Percentiles rank a stretch among this genome's conserved stretches.
Conservation (phyloP, 1,140 invertebrate species). For the Parapsyche elsis region DNA sequence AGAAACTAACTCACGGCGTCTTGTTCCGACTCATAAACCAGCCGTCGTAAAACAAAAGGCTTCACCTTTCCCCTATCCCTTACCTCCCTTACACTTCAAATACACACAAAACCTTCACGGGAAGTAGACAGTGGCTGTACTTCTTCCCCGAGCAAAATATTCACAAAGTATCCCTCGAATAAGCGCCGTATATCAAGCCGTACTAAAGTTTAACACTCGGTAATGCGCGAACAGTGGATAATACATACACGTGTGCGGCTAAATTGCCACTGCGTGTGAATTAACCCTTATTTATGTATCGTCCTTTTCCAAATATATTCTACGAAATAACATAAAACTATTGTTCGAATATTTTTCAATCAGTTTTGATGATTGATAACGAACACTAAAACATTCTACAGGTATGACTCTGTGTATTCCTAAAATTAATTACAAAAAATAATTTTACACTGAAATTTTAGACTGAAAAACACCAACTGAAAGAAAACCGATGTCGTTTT, state of each 20-base stretch:
- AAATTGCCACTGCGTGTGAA: neutral
- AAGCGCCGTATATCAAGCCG: neutral
- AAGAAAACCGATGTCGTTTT: too few relatives aligned
- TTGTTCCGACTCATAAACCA: slow-evolving; percentile 37
- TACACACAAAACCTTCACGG: too few relatives aligned
- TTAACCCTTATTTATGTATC: neutral
- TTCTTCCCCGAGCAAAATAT: neutral
- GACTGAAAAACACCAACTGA: too few relatives aligned
- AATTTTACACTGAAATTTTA: too few relatives aligned
- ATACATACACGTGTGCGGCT: neutral
- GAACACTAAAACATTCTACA: too few relatives aligned
- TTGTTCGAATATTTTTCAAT: too few relatives aligned
- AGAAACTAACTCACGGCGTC: slow-evolving; percentile 2
- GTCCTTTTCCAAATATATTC: too few relatives aligned
- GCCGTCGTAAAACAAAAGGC: slow-evolving; percentile 35
- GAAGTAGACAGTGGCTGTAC: neutral
- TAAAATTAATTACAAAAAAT: too few relatives aligned
- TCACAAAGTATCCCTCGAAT: slow-evolving; percentile 15
- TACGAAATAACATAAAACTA: too few relatives aligned
- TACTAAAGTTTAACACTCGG: neutral
- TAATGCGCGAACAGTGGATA: neutral
- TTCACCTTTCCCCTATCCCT: neutral
- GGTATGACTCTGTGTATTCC: too few relatives aligned
- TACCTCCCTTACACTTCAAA: neutral
- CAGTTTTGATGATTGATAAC: too few relatives aligned